Conservation (phyloP, 2,888 invertebrate species). For the Polydrusus cervinus region DNA sequence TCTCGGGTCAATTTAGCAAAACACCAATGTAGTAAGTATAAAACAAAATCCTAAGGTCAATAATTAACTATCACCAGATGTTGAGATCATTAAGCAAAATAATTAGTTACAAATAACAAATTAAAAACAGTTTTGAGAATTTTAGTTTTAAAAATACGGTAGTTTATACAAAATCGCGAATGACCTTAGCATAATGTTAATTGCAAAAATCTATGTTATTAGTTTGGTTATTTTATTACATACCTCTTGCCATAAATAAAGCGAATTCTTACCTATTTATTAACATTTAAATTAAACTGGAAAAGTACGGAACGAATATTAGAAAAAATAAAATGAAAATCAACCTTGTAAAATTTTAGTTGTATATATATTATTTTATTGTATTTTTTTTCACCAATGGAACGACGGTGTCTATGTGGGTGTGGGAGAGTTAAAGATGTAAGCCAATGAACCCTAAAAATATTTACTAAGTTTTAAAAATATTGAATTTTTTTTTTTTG, state of each 20-base stretch:
- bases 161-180: background rate
- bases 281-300: background rate
- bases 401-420: too few relatives aligned
- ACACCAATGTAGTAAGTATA: too few relatives aligned
- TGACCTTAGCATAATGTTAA: constrained; percentile 8
- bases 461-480: too few relatives aligned
- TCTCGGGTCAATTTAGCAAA: too few relatives aligned
- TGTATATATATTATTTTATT: too few relatives aligned
- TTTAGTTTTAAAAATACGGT: background rate
- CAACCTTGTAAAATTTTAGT: too few relatives aligned
- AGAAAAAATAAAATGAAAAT: background rate
- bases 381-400: too few relatives aligned
- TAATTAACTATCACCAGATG: constrained; percentile 10
- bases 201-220: background rate
- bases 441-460: too few relatives aligned
- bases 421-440: too few relatives aligned
- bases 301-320: background rate
- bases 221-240: background rate
- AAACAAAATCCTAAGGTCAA: constrained; percentile 6
- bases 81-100: constrained; percentile 1
- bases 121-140: background rate
- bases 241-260: constrained; percentile 8
- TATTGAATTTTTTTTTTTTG: too few relatives aligned
- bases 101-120: background rate
- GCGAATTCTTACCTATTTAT: background rate